These are phyloP conservation scores for Ammospiza nelsoni DNA, from an alignment of 2,113 vertebrate species.

Conservation along the genomic window DNA sequence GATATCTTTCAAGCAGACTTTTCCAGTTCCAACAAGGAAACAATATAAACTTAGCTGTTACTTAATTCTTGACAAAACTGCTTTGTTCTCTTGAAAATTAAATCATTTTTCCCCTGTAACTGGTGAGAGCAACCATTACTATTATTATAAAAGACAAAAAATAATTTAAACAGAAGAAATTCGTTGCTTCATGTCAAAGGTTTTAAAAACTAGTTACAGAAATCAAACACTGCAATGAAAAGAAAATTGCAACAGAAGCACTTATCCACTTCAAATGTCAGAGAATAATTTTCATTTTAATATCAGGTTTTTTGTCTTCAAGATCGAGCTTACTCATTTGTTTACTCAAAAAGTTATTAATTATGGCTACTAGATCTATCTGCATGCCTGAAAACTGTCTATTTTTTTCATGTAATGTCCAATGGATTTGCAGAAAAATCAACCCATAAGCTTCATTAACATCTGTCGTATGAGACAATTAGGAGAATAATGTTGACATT, in stretches of 20 bases:
- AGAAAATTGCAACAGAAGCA: constrained; percentile 30
- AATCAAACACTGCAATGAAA: constrained; percentile 2
- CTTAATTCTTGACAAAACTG: not conserved
- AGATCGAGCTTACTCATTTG: constrained; percentile 8
- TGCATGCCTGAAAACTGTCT: not conserved
- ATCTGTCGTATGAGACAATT: not conserved
- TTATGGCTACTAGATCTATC: not conserved
- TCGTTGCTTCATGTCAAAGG: constrained; percentile 26
- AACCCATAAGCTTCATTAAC: not conserved
- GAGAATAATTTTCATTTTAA: constrained; percentile 38
- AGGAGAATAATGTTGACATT: not conserved
- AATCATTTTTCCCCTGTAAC: not conserved
- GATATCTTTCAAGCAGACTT: not conserved
- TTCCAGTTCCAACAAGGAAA: not conserved
- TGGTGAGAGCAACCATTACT: constrained; percentile 22
- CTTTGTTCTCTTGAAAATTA: constrained; percentile 7
- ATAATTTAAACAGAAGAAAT: constrained; percentile 33
- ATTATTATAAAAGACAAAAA: constrained; percentile 42
- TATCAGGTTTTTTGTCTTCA: not conserved
- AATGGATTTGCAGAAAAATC: not conserved
- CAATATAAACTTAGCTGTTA: not conserved
- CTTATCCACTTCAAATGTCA: constrained; percentile 17
- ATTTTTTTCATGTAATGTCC: not conserved
- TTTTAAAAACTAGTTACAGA: constrained; percentile 33
- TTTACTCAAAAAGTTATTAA: not conserved